Evolutionary conservation across 2,113 vertebrate genomes (phyloP).

Genomic region (Pogona vitticeps): DNA sequence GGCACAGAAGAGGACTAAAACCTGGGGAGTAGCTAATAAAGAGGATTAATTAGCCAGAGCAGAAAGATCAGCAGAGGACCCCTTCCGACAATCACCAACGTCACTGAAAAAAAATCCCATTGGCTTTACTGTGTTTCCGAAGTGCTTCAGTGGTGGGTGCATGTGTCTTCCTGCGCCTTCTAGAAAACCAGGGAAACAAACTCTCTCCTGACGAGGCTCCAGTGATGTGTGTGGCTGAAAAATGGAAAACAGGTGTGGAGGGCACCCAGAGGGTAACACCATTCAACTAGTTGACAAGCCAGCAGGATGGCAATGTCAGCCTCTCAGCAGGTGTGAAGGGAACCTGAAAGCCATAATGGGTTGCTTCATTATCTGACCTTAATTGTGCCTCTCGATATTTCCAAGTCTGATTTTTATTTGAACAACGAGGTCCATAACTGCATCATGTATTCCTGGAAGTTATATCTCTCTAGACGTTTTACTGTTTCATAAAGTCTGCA

Average conservation of each 20-base stretch:
- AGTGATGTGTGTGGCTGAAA: constrained; percentile 24
- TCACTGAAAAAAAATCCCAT: constrained; percentile 44
- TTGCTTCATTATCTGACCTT: constrained; percentile 12
- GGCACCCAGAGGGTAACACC: background rate
- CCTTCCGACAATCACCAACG: constrained; percentile 33
- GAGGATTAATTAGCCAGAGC: constrained; percentile 55
- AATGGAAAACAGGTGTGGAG: constrained; percentile 50
- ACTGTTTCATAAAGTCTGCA: background rate
- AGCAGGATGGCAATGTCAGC: constrained; percentile 16
- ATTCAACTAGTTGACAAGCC: constrained; percentile 40
- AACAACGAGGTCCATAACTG: background rate
- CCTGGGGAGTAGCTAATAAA: constrained; percentile 53
- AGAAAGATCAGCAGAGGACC: constrained; percentile 33
- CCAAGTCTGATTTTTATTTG: constrained; percentile 1
- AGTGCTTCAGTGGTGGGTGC: background rate
- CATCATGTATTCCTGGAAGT: background rate
- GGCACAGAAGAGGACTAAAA: constrained; percentile 54
- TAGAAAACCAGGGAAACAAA: background rate
- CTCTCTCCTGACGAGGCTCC: constrained; percentile 21
- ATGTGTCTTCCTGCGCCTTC: background rate
- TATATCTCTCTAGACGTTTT: background rate
- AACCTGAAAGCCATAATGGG: constrained; percentile 15
- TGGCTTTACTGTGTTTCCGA: constrained; percentile 46
- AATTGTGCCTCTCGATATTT: constrained; percentile 23
- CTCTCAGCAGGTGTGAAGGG: constrained; percentile 33